Percentiles rank a stretch among this genome's conserved stretches.
These are phyloP conservation scores for Nothura maculosa DNA, from an alignment of 2,797 vertebrate species.

Conservation along the genomic window DNA sequence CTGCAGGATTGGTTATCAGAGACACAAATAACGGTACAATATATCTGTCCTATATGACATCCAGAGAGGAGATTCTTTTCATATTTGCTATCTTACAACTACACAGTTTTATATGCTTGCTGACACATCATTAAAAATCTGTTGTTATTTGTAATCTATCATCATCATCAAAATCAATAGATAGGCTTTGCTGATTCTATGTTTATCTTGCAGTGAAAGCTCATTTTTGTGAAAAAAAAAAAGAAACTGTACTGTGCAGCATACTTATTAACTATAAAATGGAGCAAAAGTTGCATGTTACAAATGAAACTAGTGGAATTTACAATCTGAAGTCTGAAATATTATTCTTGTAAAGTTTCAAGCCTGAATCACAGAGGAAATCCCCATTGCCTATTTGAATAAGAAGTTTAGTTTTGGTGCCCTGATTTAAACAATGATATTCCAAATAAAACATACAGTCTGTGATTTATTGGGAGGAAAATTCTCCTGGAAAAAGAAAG, in stretches of 20 bases:
- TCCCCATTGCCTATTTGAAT: neutral
- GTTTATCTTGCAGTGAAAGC: neutral
- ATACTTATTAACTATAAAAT: slow-evolving; percentile 3
- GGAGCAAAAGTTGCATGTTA: neutral
- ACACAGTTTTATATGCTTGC: neutral
- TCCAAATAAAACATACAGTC: neutral
- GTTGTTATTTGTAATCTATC: neutral
- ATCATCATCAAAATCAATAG: neutral
- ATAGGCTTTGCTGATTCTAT: neutral
- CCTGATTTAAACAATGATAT: neutral
- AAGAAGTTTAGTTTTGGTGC: neutral
- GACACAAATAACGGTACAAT: neutral
- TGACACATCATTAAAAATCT: slow-evolving; percentile 17
- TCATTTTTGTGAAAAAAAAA: neutral
- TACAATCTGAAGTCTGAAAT: neutral
- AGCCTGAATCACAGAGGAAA: neutral
- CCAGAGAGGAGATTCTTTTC: neutral
- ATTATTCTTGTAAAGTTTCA: neutral
- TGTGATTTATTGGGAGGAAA: neutral
- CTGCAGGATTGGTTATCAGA: neutral
- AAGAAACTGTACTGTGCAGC: neutral
- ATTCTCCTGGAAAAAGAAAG: neutral
- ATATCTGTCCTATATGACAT: neutral
- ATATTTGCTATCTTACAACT: neutral
- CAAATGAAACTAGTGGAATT: neutral